Conservation (phyloP, 2,888 invertebrate genomes). For the Meta bourneti region DNA sequence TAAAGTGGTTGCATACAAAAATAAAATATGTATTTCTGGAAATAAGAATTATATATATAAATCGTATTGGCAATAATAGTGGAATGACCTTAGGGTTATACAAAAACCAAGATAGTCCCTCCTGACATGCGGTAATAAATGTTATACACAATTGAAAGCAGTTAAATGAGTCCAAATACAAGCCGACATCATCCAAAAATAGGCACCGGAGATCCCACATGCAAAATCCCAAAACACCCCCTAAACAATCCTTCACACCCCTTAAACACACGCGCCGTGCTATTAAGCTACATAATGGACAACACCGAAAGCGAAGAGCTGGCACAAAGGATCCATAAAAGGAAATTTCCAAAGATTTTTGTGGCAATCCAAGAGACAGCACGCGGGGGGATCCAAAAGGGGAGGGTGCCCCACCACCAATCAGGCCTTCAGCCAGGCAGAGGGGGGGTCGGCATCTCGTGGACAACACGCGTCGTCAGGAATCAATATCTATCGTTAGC, state of each 20-base stretch:
- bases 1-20: no score
- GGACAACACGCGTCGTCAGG: slow-evolving; percentile 63
- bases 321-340: no score
- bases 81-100: no score
- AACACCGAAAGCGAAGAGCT: not conserved
- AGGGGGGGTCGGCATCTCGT: not conserved
- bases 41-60: no score
- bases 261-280: not conserved
- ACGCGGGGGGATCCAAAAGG: not conserved
- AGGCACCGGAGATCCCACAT: not conserved
- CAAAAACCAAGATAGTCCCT: no score
- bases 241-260: not conserved
- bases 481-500: slow-evolving; percentile 75
- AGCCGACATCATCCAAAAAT: not conserved
- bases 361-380: not conserved
- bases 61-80: no score
- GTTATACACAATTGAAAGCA: no score
- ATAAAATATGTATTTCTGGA: no score
- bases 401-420: not conserved
- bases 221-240: not conserved
- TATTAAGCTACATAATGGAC: not conserved
- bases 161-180: not conserved
- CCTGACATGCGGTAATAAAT: no score
- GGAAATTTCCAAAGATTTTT: no score
- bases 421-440: not conserved